These are phyloP conservation scores for Chionodraco myersi DNA, from an alignment of 2,113 vertebrate genomes.

Conservation along the genomic window DNA sequence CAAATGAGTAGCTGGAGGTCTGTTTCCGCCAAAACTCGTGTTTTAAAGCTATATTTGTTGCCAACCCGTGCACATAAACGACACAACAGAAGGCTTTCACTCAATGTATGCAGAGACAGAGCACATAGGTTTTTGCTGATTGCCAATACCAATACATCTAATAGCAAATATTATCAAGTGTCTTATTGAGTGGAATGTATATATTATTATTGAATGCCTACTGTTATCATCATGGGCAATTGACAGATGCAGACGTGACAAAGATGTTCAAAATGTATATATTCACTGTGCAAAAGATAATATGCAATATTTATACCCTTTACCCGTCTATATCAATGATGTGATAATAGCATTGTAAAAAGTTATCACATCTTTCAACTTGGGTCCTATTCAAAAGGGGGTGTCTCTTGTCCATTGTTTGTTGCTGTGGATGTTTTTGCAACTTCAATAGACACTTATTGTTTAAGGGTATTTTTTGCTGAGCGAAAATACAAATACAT, in stretches of 20 bases:
- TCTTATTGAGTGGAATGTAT: no score
- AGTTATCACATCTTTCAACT: not conserved
- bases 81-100: not conserved
- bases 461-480: not conserved
- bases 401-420: not conserved
- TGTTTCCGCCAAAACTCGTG: not conserved
- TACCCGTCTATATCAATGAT: no score
- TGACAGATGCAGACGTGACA: no score
- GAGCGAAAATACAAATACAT: not conserved
- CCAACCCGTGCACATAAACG: conserved; percentile 5
- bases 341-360: not conserved
- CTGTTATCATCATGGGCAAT: no score
- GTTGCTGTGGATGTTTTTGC: not conserved
- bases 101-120: not conserved
- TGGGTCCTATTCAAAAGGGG: not conserved
- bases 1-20: conserved; percentile 42
- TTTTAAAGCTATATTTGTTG: conserved; percentile 1
- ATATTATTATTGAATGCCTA: no score
- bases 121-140: not conserved
- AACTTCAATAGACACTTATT: not conserved
- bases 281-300: no score
- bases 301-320: no score
- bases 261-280: no score
- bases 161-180: no score
- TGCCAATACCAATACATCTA: no score